Base-by-base conservation (phyloP, 1,140 invertebrate genomes). In the Holotrichia oblita region DNA sequence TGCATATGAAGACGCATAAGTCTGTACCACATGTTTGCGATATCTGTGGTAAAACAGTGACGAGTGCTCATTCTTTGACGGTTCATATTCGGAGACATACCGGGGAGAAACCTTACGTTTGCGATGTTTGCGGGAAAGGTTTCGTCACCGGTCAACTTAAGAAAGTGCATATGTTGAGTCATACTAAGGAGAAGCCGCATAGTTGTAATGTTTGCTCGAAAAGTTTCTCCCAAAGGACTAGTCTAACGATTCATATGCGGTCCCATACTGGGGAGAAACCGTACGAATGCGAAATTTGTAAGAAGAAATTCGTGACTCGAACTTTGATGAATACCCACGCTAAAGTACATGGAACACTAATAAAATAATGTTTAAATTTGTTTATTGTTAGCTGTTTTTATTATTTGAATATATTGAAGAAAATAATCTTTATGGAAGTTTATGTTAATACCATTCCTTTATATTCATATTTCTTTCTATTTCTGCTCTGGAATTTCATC, bases 1-100 rank as follows among this genome's bases (percentile, higher is more conserved):
- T 89, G n/a, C 93, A 94, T 82, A 85, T 89, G 7, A 87, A 90
- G 40, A 89, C 90, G n/a, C 89, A 91, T 76, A 89, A 89, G 27
- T 1, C 2, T 4, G 4, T 34, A 34, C 48, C 0, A 0, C 48
- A 55, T 6, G 22, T 69, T 22, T 69, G 77, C 34, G 61, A 78
- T 14, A 22, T 27, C 14, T 78, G 77, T 27, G 77, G 77, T 41
- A 72, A 73, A 24, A 14, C 22, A 4, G 7, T 69, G 17, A 24
- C 20, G 9, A 69, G 20, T 6, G 22, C 22, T 8, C 3, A 80
- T 8, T 76, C 83, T 10, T 69, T 85, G 9, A 80, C 80, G 17
- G 79, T 80, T 8, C 84, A 85, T 76, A 77, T 81, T 24, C 34
- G n/a, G 4, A 74, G 10, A 9, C 73, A 74, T 20, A 40, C 34